Conservation (phyloP, 2,888 invertebrate species). For the Drosophila siamana region DNA sequence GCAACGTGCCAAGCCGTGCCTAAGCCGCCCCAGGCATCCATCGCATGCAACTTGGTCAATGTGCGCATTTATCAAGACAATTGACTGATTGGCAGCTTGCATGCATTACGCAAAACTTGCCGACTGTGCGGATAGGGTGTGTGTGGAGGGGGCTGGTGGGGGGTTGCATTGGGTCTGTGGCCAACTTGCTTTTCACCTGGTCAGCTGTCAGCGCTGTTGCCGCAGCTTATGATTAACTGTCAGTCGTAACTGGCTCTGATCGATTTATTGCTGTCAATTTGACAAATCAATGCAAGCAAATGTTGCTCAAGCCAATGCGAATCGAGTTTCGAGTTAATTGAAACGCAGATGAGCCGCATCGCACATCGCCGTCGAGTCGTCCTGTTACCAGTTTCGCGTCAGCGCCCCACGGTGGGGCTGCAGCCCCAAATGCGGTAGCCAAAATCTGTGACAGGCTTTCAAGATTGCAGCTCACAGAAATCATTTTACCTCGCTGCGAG, state of each 20-base stretch:
- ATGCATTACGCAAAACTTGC: constrained; percentile 67
- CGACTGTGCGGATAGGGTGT: too few relatives aligned
- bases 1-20: constrained; percentile 8
- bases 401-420: constrained; percentile 34
- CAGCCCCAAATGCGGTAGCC: background rate
- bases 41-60: constrained; percentile 64
- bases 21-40: constrained; percentile 31
- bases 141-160: too few relatives aligned
- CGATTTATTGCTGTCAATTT: constrained; percentile 83
- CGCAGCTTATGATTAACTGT: constrained; percentile 77
- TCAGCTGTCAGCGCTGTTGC: constrained; percentile 67
- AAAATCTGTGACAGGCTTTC: background rate
- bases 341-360: constrained; percentile 47
- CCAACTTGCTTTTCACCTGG: constrained; percentile 23
- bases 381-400: constrained; percentile 45
- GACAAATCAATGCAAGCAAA: constrained; percentile 76
- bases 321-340: constrained; percentile 30
- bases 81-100: constrained; percentile 81
- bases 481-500: too few relatives aligned
- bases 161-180: background rate
- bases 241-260: constrained; percentile 72
- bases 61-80: constrained; percentile 81
- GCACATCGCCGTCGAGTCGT: constrained; percentile 9
- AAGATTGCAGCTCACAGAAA: background rate
- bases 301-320: constrained; percentile 24